Percentiles rank a stretch among this genome's conserved stretches.
Evolutionary conservation across 2,888 invertebrate genomes (phyloP).

Genomic region (Schizaphis graminum): DNA sequence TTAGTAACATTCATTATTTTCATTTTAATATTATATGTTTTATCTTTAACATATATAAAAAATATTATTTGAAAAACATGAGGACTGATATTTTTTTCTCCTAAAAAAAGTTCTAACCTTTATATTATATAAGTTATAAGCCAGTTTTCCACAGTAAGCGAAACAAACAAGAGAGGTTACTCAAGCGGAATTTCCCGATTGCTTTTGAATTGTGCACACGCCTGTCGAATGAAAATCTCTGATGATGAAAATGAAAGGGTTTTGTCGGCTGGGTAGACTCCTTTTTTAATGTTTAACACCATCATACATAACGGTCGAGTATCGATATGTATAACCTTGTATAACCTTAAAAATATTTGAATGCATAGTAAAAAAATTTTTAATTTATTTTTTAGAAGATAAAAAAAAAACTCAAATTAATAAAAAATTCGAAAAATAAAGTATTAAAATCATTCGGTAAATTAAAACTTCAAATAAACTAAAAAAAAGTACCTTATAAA

Average conservation of each 20-base stretch:
- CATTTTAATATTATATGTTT: constrained; percentile 49
- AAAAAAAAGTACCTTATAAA: background rate
- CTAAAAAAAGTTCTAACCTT: constrained; percentile 35
- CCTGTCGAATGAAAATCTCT: background rate
- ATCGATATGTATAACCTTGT: background rate
- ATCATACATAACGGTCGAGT: background rate
- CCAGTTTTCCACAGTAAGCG: constrained; percentile 22
- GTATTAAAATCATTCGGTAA: background rate
- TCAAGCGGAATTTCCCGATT: constrained; percentile 49
- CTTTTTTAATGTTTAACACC: background rate
- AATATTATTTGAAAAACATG: constrained; percentile 24
- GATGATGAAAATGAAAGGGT: constrained; percentile 47
- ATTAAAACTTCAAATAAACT: background rate
- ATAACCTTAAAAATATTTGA: background rate
- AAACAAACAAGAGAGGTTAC: constrained; percentile 44
- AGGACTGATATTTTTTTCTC: background rate
- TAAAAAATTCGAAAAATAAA: background rate
- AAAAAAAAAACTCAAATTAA: background rate
- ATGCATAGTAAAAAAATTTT: background rate
- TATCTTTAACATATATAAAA: constrained; percentile 15
- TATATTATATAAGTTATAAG: constrained; percentile 1
- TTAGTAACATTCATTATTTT: background rate
- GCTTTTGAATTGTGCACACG: constrained; percentile 48
- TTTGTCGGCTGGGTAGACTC: background rate
- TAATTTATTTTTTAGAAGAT: background rate